Evolutionary conservation across 1,140 invertebrate genomes (phyloP).

Genomic region (Cherax quadricarinatus): DNA sequence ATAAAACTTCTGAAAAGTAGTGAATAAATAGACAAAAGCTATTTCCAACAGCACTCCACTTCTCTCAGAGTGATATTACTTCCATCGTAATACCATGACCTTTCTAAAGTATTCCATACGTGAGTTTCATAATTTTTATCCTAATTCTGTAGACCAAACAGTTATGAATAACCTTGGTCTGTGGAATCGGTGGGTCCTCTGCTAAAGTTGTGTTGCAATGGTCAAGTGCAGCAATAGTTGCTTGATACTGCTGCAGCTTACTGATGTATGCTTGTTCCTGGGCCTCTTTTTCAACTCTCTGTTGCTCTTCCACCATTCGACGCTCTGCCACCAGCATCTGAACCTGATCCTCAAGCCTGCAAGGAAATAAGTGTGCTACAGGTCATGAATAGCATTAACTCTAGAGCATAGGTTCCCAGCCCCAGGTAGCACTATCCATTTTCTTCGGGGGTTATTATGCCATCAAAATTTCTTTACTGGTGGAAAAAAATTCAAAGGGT

Average conservation of each 20-base stretch:
- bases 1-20: too few relatives aligned
- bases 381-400: not conserved
- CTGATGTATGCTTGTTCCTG: slow-evolving; percentile 45
- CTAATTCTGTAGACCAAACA: not conserved
- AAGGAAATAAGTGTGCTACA: not conserved
- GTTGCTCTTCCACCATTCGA: slow-evolving; percentile 44
- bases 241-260: slow-evolving; percentile 64
- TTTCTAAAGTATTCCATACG: too few relatives aligned
- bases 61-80: too few relatives aligned
- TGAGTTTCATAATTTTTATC: not conserved
- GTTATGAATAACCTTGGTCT: not conserved
- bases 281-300: slow-evolving; percentile 44
- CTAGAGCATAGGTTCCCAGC: not conserved
- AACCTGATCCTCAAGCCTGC: slow-evolving; percentile 54
- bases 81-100: too few relatives aligned
- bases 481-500: too few relatives aligned
- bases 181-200: slow-evolving; percentile 15
- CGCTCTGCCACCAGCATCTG: slow-evolving; percentile 38
- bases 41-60: too few relatives aligned
- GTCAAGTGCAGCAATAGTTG: slow-evolving; percentile 63
- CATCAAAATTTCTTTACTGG: too few relatives aligned
- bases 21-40: too few relatives aligned
- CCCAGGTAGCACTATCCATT: not conserved
- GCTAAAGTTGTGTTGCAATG: slow-evolving; percentile 4
- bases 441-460: not conserved